Conservation (phyloP, 2,797 vertebrate species). For the Diplodus puntazzo region DNA sequence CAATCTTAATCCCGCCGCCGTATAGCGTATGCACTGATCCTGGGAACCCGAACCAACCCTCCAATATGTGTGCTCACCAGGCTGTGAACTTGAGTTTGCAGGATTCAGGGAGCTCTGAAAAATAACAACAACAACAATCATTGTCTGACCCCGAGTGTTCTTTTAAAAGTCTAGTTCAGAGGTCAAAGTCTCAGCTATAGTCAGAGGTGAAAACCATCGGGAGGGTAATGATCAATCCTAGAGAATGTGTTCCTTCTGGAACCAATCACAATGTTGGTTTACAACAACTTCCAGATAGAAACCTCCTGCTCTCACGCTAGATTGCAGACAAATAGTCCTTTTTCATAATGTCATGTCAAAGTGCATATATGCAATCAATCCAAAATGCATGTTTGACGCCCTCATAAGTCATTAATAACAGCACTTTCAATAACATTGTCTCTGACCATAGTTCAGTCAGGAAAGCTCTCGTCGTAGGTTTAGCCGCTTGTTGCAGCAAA, state of each 20-base stretch:
- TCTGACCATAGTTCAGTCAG: too few relatives aligned
- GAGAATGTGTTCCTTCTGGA: neutral
- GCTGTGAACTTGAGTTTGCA: constrained; percentile 29
- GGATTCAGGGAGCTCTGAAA: neutral
- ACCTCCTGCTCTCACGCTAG: too few relatives aligned
- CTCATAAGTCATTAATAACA: too few relatives aligned
- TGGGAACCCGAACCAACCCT: neutral
- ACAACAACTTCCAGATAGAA: too few relatives aligned
- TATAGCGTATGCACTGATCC: constrained; percentile 3
- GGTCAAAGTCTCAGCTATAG: constrained; percentile 21
- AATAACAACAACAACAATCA: constrained; percentile 12
- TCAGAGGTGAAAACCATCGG: neutral
- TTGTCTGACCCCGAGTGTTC: neutral
- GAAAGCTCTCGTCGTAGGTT: too few relatives aligned
- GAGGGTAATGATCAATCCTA: neutral
- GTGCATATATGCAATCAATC: too few relatives aligned
- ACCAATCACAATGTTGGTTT: too few relatives aligned
- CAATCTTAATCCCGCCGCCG: constrained; percentile 43
- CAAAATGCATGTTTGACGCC: too few relatives aligned
- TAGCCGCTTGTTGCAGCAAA: too few relatives aligned
- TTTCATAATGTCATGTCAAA: too few relatives aligned
- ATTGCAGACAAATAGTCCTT: too few relatives aligned
- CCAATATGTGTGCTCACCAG: constrained; percentile 1
- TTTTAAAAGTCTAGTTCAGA: constrained; percentile 12
- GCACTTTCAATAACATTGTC: too few relatives aligned